Evolutionary conservation across 2,113 vertebrate species (phyloP).

Genomic region (Channa argus): DNA sequence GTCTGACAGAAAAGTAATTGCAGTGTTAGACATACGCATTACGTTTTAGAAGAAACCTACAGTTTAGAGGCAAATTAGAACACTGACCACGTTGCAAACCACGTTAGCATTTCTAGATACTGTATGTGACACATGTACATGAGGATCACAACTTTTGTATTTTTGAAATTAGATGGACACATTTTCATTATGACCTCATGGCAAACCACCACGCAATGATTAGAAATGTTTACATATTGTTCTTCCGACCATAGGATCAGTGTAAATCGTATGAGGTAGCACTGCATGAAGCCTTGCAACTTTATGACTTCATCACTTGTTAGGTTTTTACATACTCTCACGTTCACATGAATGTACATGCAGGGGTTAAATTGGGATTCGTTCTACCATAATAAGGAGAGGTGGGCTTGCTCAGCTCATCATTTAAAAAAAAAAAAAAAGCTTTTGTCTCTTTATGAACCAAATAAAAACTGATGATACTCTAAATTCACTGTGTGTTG

Average conservation of each 20-base stretch:
- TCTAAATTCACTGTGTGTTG: slow-evolving; percentile 65
- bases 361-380: slow-evolving; percentile 76
- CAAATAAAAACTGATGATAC: slow-evolving; percentile 73
- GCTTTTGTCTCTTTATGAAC: slow-evolving; percentile 68
- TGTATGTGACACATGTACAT: slow-evolving; percentile 51
- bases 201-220: slow-evolving; percentile 30
- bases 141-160: slow-evolving; percentile 58
- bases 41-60: slow-evolving; percentile 26
- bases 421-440: background rate
- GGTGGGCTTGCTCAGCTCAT: slow-evolving; percentile 28
- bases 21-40: slow-evolving; percentile 53
- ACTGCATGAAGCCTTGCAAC: slow-evolving; percentile 77
- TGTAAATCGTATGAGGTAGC: slow-evolving; percentile 76
- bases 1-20: slow-evolving; percentile 47
- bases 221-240: slow-evolving; percentile 44
- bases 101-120: slow-evolving; percentile 29
- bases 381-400: slow-evolving; percentile 22
- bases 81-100: slow-evolving; percentile 27
- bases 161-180: slow-evolving; percentile 41
- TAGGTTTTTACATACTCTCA: slow-evolving; percentile 54
- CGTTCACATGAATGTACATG: slow-evolving; percentile 76
- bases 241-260: slow-evolving; percentile 52
- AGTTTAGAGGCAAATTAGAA: slow-evolving; percentile 29
- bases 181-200: slow-evolving; percentile 37
- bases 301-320: slow-evolving; percentile 67